These are phyloP conservation scores for Synanthedon formicaeformis DNA, from an alignment of 2,888 invertebrate genomes.

Conservation along the genomic window DNA sequence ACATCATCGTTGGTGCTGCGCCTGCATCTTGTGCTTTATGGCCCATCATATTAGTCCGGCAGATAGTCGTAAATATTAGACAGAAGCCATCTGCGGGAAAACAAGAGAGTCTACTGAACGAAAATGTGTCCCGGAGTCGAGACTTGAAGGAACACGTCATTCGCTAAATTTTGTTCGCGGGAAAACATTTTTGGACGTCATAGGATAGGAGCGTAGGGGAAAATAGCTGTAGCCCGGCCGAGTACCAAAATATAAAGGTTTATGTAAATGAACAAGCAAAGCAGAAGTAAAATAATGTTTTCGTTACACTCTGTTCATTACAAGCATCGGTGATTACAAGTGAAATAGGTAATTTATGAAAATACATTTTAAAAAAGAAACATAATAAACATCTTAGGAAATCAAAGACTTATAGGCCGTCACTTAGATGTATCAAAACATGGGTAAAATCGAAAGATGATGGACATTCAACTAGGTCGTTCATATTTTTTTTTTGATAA, in stretches of 20 bases:
- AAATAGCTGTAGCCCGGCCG: slow-evolving; percentile 17
- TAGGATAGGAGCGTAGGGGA: slow-evolving; percentile 19
- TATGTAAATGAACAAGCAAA: neutral
- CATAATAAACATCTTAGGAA: too few species aligned
- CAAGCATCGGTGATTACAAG: too few species aligned
- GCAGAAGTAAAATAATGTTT: too few species aligned
- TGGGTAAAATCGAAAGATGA: too few species aligned
- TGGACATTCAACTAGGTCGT: too few species aligned
- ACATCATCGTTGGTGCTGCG: slow-evolving; percentile 39
- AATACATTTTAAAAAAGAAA: too few species aligned
- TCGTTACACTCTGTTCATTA: too few species aligned
- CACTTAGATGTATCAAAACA: too few species aligned
- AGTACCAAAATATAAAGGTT: slow-evolving; percentile 20
- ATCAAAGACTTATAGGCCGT: too few species aligned
- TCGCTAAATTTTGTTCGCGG: neutral
- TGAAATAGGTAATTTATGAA: too few species aligned
- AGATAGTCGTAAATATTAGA: slow-evolving; percentile 44
- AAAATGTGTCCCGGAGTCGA: slow-evolving; percentile 1
- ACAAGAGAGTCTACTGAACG: slow-evolving; percentile 3
- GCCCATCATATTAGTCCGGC: slow-evolving; percentile 51
- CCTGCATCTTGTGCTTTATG: slow-evolving; percentile 52
- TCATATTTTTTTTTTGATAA: too few species aligned
- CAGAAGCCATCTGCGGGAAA: slow-evolving; percentile 28
- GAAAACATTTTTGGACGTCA: slow-evolving; percentile 20
- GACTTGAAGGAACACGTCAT: slow-evolving; percentile 3